A percentile compares a stretch with the other conserved stretches of the same genome.
Evolutionary conservation across 37 sponge, comb jelly and placozoan species (phyloP).

Genomic region (Oopsacas minuta): DNA sequence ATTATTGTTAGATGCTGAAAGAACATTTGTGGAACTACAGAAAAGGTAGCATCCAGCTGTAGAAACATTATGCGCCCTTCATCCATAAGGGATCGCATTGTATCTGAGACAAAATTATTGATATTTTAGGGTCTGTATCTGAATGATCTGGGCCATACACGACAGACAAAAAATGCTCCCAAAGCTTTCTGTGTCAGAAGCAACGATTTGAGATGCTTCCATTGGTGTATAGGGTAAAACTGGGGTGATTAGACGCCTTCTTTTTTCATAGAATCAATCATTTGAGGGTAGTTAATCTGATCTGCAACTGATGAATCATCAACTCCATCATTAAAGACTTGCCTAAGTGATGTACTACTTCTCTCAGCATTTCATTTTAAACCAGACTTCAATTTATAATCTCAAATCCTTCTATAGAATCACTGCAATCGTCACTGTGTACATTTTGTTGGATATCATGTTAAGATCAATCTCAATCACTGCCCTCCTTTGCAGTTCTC

Average conservation of each 20-base stretch:
- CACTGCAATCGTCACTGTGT: slow-evolving; percentile 19
- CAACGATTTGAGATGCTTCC: slow-evolving; percentile 18
- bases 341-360: neutral
- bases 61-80: neutral
- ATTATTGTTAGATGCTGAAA: neutral
- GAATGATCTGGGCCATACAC: neutral
- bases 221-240: slow-evolving; percentile 8
- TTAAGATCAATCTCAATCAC: neutral
- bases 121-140: neutral
- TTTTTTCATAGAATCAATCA: slow-evolving; percentile 11
- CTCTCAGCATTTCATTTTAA: slow-evolving; percentile 6
- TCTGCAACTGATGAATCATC: slow-evolving; percentile 16
- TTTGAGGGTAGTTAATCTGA: slow-evolving; percentile 14
- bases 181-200: neutral
- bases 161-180: neutral
- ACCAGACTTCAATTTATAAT: neutral
- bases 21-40: neutral
- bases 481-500: slow-evolving; percentile 1
- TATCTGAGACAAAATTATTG: neutral
- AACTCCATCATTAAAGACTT: slow-evolving; percentile 10
- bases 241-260: slow-evolving; percentile 9
- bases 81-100: neutral
- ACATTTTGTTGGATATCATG: neutral
- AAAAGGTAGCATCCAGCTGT: neutral
- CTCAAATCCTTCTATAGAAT: neutral